Base-by-base conservation (phyloP, 2,888 invertebrate species). In the Serripes groenlandicus region DNA sequence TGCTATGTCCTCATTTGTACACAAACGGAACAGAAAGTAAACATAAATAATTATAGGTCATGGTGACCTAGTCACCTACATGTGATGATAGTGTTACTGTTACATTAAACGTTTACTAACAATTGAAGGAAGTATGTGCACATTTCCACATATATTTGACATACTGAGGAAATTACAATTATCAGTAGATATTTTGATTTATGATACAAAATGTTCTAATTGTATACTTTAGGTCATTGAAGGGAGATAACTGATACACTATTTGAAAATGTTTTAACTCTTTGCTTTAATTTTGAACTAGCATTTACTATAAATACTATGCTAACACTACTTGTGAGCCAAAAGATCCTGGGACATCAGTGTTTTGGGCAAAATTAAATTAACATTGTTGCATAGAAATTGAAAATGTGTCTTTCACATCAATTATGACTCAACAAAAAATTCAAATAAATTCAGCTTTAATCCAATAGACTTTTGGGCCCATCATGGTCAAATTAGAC, bases 1-100 rank as follows among this genome's bases (percentile, higher is more conserved):
- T n/a, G n/a, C n/a, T 11, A 18, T 42, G 42, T 9, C 42, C 9
- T 42, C 11, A 11, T 56, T 7, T 18, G 23, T 11, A 7, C 11
- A 56, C 21, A 5, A 28, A 9, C 35, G n/a, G 34, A 64, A 64
- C 64, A 64, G 64, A 64, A 64, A 64, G 64, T 64, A 64, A 64
- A 34, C 56, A 56, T n/a, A 34, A 64, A 34, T 42, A 42, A 15
- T 42, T 9, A n/a, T 7, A 60, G 60, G 60, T 60, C 30, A 60
- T 18, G 11, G 30, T 60, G 60, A 60, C 49, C 49, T 49, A 49
- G 18, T 2, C 15, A 49, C 7, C 21, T 49, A 15, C 49, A 2
- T 49, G 49, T 5, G 7, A 49, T n/a, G n/a, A n/a, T n/a, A n/a
- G n/a, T n/a, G n/a, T n/a, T n/a, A n/a, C n/a, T n/a, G n/a, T n/a